A percentile compares a stretch with the other conserved stretches of the same genome.
These are phyloP conservation scores for Heliconius congener DNA, from an alignment of 1,140 invertebrate species.

Conservation along the genomic window DNA sequence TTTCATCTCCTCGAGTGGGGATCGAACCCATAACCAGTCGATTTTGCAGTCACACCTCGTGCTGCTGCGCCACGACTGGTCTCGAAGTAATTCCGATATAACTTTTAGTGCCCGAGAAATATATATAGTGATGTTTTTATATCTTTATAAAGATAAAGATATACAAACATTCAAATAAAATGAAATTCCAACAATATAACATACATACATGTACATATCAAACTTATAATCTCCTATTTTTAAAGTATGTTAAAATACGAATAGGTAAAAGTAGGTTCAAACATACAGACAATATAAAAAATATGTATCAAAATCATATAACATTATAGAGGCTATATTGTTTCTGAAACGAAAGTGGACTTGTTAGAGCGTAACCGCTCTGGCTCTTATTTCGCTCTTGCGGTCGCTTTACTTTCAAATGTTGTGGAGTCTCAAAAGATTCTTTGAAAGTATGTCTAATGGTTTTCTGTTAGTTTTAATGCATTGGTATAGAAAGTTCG, in stretches of 20 bases:
- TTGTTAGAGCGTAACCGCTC: slow-evolving; percentile 5
- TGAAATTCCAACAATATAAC: no score
- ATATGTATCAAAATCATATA: background rate
- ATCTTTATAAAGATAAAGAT: no score
- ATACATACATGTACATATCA: background rate
- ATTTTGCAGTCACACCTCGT: no score
- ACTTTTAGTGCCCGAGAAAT: no score
- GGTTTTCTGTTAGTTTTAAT: background rate
- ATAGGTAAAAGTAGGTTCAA: background rate
- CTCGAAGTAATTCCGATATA: no score
- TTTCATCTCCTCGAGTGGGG: no score
- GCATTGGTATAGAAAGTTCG: background rate
- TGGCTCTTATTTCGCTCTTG: background rate
- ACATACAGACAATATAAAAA: background rate
- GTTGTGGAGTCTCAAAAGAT: background rate
- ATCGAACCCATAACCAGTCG: no score
- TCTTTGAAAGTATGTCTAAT: slow-evolving; percentile 12
- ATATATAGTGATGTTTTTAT: no score
- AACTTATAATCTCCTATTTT: no score
- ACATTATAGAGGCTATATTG: background rate
- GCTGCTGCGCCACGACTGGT: no score
- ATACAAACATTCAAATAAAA: no score
- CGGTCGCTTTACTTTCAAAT: slow-evolving; percentile 12
- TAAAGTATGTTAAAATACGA: no score
- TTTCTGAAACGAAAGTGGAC: slow-evolving; percentile 11